These are phyloP conservation scores for Actinemys pallida DNA, from an alignment of 2,113 vertebrate genomes.

Conservation along the genomic window DNA sequence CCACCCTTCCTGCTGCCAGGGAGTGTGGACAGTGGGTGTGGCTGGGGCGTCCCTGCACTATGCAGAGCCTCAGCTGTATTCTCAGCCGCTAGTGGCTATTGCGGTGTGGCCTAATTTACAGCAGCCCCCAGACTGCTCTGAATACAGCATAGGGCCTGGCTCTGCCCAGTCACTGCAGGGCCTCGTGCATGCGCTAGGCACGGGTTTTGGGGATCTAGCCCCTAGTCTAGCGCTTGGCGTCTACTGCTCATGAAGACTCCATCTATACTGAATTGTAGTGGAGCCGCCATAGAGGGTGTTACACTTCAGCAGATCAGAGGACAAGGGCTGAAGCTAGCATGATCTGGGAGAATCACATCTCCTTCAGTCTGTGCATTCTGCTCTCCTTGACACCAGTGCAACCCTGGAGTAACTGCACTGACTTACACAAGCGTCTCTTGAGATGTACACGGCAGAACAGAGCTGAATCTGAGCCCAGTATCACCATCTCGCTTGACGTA, in stretches of 20 bases:
- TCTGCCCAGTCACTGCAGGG: background rate
- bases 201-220: background rate
- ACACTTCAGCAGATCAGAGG: background rate
- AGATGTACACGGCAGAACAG: background rate
- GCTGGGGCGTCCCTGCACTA: background rate
- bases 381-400: background rate
- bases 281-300: background rate
- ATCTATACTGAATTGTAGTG: background rate
- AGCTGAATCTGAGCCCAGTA: background rate
- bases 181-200: background rate
- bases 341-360: background rate
- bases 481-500: background rate
- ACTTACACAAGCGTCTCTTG: background rate
- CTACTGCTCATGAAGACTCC: background rate
- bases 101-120: background rate
- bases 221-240: background rate
- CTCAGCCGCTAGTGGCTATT: background rate
- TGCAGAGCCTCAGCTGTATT: background rate
- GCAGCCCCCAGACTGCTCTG: background rate
- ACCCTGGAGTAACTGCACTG: background rate
- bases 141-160: background rate
- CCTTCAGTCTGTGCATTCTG: background rate
- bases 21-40: fast-evolving
- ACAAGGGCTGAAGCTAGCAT: background rate
- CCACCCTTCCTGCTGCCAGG: fast-evolving